Base-by-base conservation (phyloP, 2,888 invertebrate genomes). In the Epinotia demarniana region DNA sequence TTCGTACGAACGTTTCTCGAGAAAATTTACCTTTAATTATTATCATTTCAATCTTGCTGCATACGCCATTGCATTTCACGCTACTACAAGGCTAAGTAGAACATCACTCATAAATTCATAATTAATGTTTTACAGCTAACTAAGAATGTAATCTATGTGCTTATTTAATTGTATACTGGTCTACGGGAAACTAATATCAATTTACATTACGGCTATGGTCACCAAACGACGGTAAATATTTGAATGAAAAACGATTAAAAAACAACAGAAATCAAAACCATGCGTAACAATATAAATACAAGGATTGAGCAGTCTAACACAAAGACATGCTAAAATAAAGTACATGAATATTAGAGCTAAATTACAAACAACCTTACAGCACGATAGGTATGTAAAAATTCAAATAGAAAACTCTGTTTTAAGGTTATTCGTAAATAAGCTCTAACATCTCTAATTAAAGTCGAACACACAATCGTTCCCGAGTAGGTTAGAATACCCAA, bases 261-360 rank as follows among this genome's bases (percentile, higher is more conserved):
- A 87, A 90, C 90, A 89, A 90, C 90, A 89, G 88, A 79, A 83
- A 86, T 81, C 84, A 84, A 87, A 87, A 90, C 86, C 93, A 93
- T 93, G 93, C 93, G 77, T 76, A 72, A 81, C 82, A 84, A 86
- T 87, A 86, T 84, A 92, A 86, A 86, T 87, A 79, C 79, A 88
- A 85, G 86, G 82, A 81, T 85, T 89, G 90, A 92, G 92, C 93
- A 87, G 79, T 84, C 91, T 92, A 92, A 88, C 84, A 90, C 89
- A 85, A 86, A 87, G 87, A 86, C 81, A 84, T 93, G 93, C 93
- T 92, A 90, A 86, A 85, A 85, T 79, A 83, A 83, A 84, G 80
- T 79, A 79, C 73, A 62, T 18, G 19, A 62, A 61, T 19, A 70
- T 72, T 58, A 68, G 46, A 66, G 70, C 66, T 70, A 68, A 78